These are phyloP conservation scores for Fragum fragum DNA, from an alignment of 2,888 invertebrate genomes.

Conservation along the genomic window DNA sequence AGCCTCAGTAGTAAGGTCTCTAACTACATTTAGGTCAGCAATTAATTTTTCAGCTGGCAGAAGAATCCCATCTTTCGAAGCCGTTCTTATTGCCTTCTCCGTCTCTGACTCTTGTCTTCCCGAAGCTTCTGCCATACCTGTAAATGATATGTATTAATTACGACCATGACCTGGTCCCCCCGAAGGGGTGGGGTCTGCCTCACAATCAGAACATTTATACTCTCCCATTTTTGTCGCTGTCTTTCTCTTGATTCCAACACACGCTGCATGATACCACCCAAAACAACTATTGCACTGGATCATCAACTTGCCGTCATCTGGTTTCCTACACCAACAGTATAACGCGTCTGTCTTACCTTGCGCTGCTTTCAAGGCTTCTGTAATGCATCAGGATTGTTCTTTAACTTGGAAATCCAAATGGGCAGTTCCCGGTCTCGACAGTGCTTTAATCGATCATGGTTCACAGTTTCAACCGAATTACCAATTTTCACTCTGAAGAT, in stretches of 20 bases:
- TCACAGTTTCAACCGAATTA: conserved; percentile 9
- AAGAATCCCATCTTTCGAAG: conserved; percentile 7
- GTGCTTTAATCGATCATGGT: conserved; percentile 49
- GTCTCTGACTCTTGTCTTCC: neutral
- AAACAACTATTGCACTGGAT: conserved; percentile 9
- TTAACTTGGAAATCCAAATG: neutral
- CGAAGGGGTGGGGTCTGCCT: neutral
- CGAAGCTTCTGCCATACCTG: conserved; percentile 1
- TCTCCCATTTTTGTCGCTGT: neutral
- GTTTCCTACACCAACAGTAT: conserved; percentile 7
- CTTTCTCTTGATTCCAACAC: neutral
- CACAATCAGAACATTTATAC: too few species aligned
- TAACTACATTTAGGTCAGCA: neutral
- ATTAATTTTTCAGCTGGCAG: neutral
- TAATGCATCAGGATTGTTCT: neutral
- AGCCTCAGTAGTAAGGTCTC: conserved; percentile 11
- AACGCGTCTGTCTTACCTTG: neutral
- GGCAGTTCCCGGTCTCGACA: conserved; percentile 35
- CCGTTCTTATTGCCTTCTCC: conserved; percentile 8
- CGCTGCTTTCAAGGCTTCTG: neutral
- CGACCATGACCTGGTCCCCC: neutral
- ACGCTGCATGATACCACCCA: conserved; percentile 7
- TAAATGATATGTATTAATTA: neutral
- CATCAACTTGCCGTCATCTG: conserved; percentile 7
- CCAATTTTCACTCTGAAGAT: conserved; percentile 34